Evolutionary conservation across 2,888 invertebrate species (phyloP), one percentile per base, ranked within the genome.

Genomic region (Osmoderma eremita): DNA sequence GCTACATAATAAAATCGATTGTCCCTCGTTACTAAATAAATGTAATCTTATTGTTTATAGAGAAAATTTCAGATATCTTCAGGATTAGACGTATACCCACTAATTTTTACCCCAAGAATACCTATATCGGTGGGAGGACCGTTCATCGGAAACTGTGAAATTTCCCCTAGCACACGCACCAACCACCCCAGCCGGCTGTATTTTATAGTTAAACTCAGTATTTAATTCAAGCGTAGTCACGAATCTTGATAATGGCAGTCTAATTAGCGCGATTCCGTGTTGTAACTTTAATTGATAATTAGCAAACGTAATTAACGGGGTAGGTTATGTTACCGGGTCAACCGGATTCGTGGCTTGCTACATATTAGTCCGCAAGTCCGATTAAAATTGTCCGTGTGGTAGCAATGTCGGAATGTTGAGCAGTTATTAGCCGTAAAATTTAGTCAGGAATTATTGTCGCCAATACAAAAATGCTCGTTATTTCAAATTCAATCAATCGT

Each of bases 261-360:
- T 76, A 74, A 76, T 78, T 77, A 75, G 74, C 72, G 70, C 72
- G 74, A 75, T 75, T 73, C 73, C 67, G 71, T 65, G 71, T 69
- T 72, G 74, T 70, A 71, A 72, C 69, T 75, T 73, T 76, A 76
- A 75, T 76, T 78, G 76, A 75, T 78, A 77, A 77, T 78, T 77
- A 78, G 74, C 69, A 71, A 73, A 76, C 71, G 74, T 76, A 75
- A 64, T 67, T 67, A 67, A 67, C 54, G 63, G 39, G 30, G 50
- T 36, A 58, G 66, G 56, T 53, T 48, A 54, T 39, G 61, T 38
- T 66, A 50, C 66, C 62, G 48, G 48, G 54, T 45, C 54, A 49
- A 58, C 41, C 41, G 39, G 41, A 62, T 58, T 41, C 39, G 18
- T 30, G 30, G 41, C 50, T 58, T 48, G 58, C 61, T 66, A 22